These are phyloP conservation scores for Picathartes gymnocephalus DNA, from an alignment of 2,113 vertebrate species.

Conservation along the genomic window DNA sequence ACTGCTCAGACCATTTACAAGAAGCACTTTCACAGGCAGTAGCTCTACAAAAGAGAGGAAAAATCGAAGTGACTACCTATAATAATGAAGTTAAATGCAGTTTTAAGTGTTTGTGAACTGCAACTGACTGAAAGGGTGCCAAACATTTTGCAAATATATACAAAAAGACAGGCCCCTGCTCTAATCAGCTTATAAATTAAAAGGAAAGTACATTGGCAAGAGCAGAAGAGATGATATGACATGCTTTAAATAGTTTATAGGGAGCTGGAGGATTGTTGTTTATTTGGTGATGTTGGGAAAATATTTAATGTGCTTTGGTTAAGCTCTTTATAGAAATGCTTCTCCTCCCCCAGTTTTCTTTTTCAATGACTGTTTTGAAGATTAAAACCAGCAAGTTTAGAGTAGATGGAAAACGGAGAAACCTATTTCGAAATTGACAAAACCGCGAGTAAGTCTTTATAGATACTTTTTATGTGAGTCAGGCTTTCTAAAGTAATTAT, in stretches of 20 bases:
- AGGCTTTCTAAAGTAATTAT: conserved; percentile 57
- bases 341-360: conserved; percentile 36
- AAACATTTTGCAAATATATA: conserved; percentile 52
- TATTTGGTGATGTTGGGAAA: conserved; percentile 69
- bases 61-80: not conserved
- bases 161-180: conserved; percentile 24
- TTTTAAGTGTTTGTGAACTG: conserved; percentile 22
- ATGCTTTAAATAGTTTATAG: conserved; percentile 65
- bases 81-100: conserved; percentile 4
- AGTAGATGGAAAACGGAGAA: conserved; percentile 32
- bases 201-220: conserved; percentile 60
- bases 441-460: conserved; percentile 60
- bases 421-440: conserved; percentile 46
- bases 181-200: conserved; percentile 51
- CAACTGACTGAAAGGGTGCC: conserved; percentile 13
- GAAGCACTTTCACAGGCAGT: not conserved
- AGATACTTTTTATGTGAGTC: conserved; percentile 46
- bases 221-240: conserved; percentile 50
- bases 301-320: conserved; percentile 59
- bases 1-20: not conserved
- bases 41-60: not conserved
- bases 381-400: conserved; percentile 48
- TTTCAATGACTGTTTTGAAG: conserved; percentile 40
- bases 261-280: conserved; percentile 61
- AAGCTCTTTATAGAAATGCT: conserved; percentile 49